Evolutionary conservation across 2,113 vertebrate species (phyloP).

Genomic region (Hemibagrus wyckioides): DNA sequence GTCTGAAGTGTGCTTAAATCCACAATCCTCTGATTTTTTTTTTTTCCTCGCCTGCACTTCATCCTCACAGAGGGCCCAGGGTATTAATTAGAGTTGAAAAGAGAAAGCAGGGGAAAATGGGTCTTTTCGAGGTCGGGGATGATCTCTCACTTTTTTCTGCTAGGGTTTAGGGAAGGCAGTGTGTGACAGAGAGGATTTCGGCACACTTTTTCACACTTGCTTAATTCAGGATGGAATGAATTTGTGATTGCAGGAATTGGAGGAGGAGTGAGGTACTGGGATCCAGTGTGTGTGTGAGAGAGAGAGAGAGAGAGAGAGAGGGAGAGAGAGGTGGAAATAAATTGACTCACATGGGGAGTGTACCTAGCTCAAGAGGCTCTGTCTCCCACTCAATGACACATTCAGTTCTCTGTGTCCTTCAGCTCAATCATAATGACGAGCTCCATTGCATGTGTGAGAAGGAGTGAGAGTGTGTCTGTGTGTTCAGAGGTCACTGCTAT

Average conservation of each 20-base stretch:
- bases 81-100: conserved; percentile 43
- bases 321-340: conserved; percentile 11
- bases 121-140: conserved; percentile 30
- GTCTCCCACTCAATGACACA: conserved; percentile 69
- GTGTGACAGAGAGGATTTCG: conserved; percentile 27
- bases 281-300: not conserved
- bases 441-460: not conserved
- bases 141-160: not conserved
- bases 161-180: not conserved
- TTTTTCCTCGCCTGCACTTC: conserved; percentile 31
- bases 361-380: conserved; percentile 61
- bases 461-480: conserved; percentile 35
- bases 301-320: conserved; percentile 41
- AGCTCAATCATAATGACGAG: conserved; percentile 42
- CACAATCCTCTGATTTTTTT: conserved; percentile 43
- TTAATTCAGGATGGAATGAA: conserved; percentile 25
- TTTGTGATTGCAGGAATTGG: not conserved
- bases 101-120: conserved; percentile 11
- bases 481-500: not conserved
- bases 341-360: conserved; percentile 43
- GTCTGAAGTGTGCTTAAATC: conserved; percentile 48
- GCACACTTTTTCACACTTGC: conserved; percentile 29
- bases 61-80: conserved; percentile 51
- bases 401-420: conserved; percentile 63
- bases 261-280: not conserved